Conservation (phyloP, 2,888 invertebrate genomes). For the Pristionchus maxplancki region DNA sequence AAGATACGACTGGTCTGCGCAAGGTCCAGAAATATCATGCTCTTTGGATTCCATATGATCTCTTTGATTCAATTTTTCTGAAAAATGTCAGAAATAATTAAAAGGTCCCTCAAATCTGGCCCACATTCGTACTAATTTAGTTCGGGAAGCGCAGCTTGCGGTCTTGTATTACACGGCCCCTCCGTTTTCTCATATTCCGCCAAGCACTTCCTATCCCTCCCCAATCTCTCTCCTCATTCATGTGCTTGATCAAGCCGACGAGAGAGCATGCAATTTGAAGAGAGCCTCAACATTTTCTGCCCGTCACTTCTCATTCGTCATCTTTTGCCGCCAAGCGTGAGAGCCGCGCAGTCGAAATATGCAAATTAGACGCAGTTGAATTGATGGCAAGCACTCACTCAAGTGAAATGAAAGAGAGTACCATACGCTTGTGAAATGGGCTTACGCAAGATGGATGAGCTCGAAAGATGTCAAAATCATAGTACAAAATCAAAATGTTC, state of each 20-base stretch:
- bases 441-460: not conserved
- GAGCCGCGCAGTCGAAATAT: constrained; percentile 23
- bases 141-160: not conserved
- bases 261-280: not conserved
- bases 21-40: too few relatives aligned
- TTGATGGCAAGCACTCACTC: constrained; percentile 26
- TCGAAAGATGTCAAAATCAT: not conserved
- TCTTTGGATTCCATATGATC: too few relatives aligned
- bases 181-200: constrained; percentile 27
- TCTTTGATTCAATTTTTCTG: not conserved
- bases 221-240: not conserved
- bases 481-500: not conserved
- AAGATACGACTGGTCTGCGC: too few relatives aligned
- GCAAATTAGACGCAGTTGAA: constrained; percentile 17
- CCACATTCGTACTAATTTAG: not conserved
- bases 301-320: constrained; percentile 23
- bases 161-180: not conserved
- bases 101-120: too few relatives aligned
- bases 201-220: not conserved
- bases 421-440: not conserved
- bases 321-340: not conserved
- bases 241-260: not conserved
- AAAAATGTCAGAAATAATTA: not conserved
- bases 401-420: constrained; percentile 32
- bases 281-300: not conserved